These are phyloP conservation scores for Chaetodon auriga DNA, from an alignment of 2,113 vertebrate species.

Conservation along the genomic window DNA sequence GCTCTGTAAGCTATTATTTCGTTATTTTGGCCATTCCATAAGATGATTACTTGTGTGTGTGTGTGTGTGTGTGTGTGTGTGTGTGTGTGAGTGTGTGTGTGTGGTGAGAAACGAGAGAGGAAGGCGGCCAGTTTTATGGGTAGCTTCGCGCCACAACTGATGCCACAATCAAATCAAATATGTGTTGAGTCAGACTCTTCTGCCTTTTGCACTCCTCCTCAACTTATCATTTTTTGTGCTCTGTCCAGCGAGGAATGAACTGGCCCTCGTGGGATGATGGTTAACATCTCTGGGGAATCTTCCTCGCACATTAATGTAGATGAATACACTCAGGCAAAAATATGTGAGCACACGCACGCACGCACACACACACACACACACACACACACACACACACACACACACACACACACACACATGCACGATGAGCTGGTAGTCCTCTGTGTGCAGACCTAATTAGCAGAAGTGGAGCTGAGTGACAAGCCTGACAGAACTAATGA, in stretches of 20 bases:
- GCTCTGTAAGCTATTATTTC: slow-evolving; percentile 68
- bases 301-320: slow-evolving; percentile 2
- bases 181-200: slow-evolving; percentile 62
- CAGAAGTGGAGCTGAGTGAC: slow-evolving; percentile 67
- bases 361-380: neutral
- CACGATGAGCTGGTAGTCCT: slow-evolving; percentile 41
- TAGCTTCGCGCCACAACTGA: slow-evolving; percentile 37
- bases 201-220: slow-evolving; percentile 17
- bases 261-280: slow-evolving; percentile 25
- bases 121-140: slow-evolving; percentile 6
- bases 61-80: slow-evolving; percentile 3
- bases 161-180: slow-evolving; percentile 66
- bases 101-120: slow-evolving; percentile 28
- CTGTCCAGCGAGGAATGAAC: slow-evolving; percentile 20
- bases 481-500: slow-evolving; percentile 53
- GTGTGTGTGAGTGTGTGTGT: slow-evolving; percentile 43
- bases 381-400: neutral
- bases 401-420: neutral
- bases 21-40: slow-evolving; percentile 51
- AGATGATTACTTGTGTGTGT: slow-evolving; percentile 46
- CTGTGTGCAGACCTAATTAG: slow-evolving; percentile 73
- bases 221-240: neutral
- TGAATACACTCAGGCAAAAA: neutral
- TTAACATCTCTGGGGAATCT: slow-evolving; percentile 22
- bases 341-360: neutral